phyloP scores from a whole-genome alignment of 2,888 invertebrate genomes.

The Neocrepidodera transversa region DNA sequence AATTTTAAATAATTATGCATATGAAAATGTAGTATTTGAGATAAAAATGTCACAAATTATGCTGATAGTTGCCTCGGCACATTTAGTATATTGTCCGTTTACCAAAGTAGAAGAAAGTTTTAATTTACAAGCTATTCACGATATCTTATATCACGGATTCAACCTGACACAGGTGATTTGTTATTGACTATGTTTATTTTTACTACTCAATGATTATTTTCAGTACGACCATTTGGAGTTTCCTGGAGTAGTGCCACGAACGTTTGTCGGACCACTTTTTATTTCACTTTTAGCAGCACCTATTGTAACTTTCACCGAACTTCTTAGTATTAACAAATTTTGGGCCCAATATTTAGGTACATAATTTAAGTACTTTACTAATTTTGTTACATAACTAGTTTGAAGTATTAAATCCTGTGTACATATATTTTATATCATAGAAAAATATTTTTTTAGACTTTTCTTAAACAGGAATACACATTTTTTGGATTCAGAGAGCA shows the following conservation, averaged over 20 bases:
- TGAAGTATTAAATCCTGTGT: too few relatives aligned
- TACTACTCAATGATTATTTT: constrained; percentile 48
- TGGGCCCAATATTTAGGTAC: constrained; percentile 88
- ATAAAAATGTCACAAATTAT: constrained; percentile 75
- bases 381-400: constrained; percentile 15
- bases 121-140: constrained; percentile 97
- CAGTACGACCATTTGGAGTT: constrained; percentile 98
- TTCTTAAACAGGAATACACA: too few relatives aligned
- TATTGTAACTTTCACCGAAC: constrained; percentile 70
- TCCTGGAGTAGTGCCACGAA: constrained; percentile 96
- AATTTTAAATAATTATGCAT: constrained; percentile 48
- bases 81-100: constrained; percentile 88
- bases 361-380: constrained; percentile 43
- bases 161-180: constrained; percentile 82
- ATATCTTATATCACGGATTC: constrained; percentile 86
- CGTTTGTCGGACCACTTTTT: constrained; percentile 90
- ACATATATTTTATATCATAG: too few relatives aligned
- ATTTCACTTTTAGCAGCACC: constrained; percentile 83
- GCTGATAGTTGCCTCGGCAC: constrained; percentile 77
- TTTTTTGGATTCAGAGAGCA: too few relatives aligned
- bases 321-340: constrained; percentile 80
- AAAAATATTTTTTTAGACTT: too few relatives aligned
- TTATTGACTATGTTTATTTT: constrained; percentile 7
- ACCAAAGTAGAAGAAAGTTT: constrained; percentile 99
- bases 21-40: constrained; percentile 42